phyloP scores from a whole-genome alignment of 2,888 invertebrate species.

The Phymatocera aterrima region DNA sequence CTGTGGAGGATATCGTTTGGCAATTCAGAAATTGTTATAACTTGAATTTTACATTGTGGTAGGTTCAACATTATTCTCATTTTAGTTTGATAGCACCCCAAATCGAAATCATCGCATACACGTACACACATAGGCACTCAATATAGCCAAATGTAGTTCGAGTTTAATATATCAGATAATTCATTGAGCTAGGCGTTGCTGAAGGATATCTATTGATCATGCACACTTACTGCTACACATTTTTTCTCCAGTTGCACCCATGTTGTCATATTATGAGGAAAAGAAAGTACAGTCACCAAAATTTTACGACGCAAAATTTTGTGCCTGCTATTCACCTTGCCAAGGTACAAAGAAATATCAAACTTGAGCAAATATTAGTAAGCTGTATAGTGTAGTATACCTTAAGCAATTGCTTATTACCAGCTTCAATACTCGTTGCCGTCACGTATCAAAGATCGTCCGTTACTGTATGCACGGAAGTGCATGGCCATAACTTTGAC shows the following conservation, averaged over 20 bases:
- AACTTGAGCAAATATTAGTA: slow-evolving; percentile 44
- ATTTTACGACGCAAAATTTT: slow-evolving; percentile 70
- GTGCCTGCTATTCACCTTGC: slow-evolving; percentile 66
- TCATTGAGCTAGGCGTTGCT: neutral
- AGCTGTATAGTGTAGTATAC: slow-evolving; percentile 31
- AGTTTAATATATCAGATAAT: neutral
- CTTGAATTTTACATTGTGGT: slow-evolving; percentile 25
- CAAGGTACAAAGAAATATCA: slow-evolving; percentile 65
- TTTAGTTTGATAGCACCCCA: neutral
- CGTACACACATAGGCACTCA: neutral
- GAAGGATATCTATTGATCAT: neutral
- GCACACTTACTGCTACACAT: slow-evolving; percentile 29
- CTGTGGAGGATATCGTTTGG: slow-evolving; percentile 41
- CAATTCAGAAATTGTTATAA: slow-evolving; percentile 37
- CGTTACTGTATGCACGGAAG: slow-evolving; percentile 32
- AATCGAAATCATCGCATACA: neutral
- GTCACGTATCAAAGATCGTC: neutral
- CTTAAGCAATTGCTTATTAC: slow-evolving; percentile 30
- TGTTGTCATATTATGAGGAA: slow-evolving; percentile 70
- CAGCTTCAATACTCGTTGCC: slow-evolving; percentile 13
- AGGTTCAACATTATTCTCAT: slow-evolving; percentile 27
- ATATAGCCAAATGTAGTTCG: neutral
- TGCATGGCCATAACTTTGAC: slow-evolving; percentile 38
- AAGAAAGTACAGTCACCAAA: slow-evolving; percentile 68
- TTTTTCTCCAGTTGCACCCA: slow-evolving; percentile 69